phyloP scores from a whole-genome alignment of 2,113 vertebrate species.

The Protomyctophum bolini region DNA sequence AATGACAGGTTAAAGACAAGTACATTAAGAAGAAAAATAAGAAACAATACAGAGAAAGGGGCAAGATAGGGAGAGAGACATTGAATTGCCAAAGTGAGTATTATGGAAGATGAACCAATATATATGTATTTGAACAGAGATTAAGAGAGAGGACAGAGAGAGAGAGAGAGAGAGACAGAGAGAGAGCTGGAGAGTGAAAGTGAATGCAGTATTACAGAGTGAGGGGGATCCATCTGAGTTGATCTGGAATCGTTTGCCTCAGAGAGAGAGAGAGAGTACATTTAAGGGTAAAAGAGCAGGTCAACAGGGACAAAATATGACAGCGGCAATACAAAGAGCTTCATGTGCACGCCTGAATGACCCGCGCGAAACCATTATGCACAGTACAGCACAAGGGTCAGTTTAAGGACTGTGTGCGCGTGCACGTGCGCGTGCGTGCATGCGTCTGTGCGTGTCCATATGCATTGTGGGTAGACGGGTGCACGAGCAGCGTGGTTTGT shows the following conservation, averaged over 20 bases:
- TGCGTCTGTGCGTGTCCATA: too few species aligned
- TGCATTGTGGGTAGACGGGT: too few species aligned
- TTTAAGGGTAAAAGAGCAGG: conserved; percentile 2
- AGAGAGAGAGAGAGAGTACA: not conserved
- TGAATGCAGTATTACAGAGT: too few species aligned
- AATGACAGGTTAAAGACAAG: conserved; percentile 39
- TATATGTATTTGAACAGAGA: not conserved
- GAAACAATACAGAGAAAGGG: not conserved
- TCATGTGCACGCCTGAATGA: conserved; percentile 5
- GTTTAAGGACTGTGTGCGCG: too few species aligned
- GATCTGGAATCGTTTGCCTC: too few species aligned
- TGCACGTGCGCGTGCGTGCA: too few species aligned
- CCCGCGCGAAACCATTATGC: conserved; percentile 34
- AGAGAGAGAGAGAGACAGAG: conserved; percentile 18
- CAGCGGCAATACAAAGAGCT: conserved; percentile 5
- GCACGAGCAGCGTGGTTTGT: too few species aligned
- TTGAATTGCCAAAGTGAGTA: conserved; percentile 1
- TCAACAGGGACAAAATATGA: conserved; percentile 32
- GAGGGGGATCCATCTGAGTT: too few species aligned
- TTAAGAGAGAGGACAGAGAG: not conserved
- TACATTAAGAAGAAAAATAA: conserved; percentile 34
- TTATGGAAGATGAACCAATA: too few species aligned
- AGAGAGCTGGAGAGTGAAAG: not conserved
- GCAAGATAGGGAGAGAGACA: not conserved
- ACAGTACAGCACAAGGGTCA: conserved; percentile 14